phyloP scores from a whole-genome alignment of 2,888 invertebrate genomes.

The Oscheius sp. region DNA sequence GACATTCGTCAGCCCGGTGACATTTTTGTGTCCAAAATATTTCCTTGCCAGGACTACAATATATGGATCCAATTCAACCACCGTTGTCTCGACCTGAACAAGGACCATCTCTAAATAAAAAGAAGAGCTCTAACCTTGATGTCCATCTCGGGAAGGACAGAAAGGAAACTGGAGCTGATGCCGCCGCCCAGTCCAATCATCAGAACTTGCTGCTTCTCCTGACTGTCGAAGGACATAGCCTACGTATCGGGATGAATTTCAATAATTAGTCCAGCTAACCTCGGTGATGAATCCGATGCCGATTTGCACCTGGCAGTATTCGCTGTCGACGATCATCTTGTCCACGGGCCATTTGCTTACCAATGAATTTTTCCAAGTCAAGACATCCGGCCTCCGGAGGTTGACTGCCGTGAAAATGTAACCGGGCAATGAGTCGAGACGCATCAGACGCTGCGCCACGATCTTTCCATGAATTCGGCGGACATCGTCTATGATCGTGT shows the following conservation, averaged over 20 bases:
- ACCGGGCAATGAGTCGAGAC: conserved; percentile 16
- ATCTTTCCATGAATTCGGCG: conserved; percentile 35
- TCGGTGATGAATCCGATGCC: conserved; percentile 6
- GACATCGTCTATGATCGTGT: conserved; percentile 42
- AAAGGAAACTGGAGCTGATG: conserved; percentile 48
- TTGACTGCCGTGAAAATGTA: conserved; percentile 20
- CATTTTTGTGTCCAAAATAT: conserved; percentile 48
- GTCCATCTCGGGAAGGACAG: conserved; percentile 38
- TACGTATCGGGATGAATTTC: conserved; percentile 19
- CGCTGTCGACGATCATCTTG: conserved; percentile 47
- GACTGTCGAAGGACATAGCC: conserved; percentile 45
- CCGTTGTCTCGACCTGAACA: conserved; percentile 47
- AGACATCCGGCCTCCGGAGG: background rate
- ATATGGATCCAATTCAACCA: conserved; percentile 48
- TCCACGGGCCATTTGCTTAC: conserved; percentile 48
- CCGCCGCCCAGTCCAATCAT: conserved; percentile 53
- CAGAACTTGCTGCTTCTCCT: conserved; percentile 40
- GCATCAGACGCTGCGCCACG: conserved; percentile 22
- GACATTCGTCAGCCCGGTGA: conserved; percentile 34
- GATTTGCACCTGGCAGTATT: conserved; percentile 42
- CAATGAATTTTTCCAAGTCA: conserved; percentile 41
- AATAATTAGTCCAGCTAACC: conserved; percentile 6
- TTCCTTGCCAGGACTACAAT: conserved; percentile 42
- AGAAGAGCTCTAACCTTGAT: background rate
- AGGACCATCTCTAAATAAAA: background rate